phyloP scores from a whole-genome alignment of 2,888 invertebrate species.

The Drosophila buzzatii region DNA sequence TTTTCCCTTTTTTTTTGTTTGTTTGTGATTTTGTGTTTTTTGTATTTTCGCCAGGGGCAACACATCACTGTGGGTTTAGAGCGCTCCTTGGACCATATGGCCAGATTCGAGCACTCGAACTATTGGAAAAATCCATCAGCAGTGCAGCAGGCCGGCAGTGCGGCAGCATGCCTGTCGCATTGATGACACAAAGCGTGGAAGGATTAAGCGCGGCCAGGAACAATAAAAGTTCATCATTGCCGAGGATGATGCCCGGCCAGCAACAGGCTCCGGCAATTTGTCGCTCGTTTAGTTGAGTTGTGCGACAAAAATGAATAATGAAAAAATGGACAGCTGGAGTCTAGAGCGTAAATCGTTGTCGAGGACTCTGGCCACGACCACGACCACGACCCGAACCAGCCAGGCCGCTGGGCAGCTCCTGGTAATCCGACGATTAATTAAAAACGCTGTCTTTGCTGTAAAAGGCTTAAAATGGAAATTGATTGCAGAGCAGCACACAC shows the following conservation, averaged over 20 bases:
- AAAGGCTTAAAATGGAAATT: slow-evolving; percentile 80
- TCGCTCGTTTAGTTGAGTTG: slow-evolving; percentile 81
- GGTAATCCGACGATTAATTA: slow-evolving; percentile 83
- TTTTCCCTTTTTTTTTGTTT: slow-evolving; percentile 1
- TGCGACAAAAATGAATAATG: slow-evolving; percentile 80
- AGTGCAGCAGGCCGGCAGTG: slow-evolving; percentile 51
- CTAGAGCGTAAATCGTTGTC: slow-evolving; percentile 61
- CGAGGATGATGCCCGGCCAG: slow-evolving; percentile 18
- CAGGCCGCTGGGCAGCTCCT: slow-evolving; percentile 48
- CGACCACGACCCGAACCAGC: neutral
- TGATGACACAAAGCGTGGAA: slow-evolving; percentile 78
- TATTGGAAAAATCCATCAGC: slow-evolving; percentile 74
- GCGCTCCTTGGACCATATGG: slow-evolving; percentile 67
- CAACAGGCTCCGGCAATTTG: slow-evolving; percentile 71
- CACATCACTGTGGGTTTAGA: slow-evolving; percentile 52
- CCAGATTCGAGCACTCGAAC: slow-evolving; percentile 47
- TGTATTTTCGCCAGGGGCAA: slow-evolving; percentile 23
- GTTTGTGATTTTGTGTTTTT: neutral
- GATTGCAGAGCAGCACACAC: slow-evolving; percentile 57
- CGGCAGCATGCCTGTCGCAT: slow-evolving; percentile 21
- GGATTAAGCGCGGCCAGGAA: slow-evolving; percentile 70
- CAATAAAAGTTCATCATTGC: slow-evolving; percentile 78
- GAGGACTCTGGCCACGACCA: slow-evolving; percentile 40
- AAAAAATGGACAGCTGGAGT: slow-evolving; percentile 73
- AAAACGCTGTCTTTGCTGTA: slow-evolving; percentile 81